phyloP scores from a whole-genome alignment of 2,113 vertebrate species.

The Baryphthengus martii region DNA sequence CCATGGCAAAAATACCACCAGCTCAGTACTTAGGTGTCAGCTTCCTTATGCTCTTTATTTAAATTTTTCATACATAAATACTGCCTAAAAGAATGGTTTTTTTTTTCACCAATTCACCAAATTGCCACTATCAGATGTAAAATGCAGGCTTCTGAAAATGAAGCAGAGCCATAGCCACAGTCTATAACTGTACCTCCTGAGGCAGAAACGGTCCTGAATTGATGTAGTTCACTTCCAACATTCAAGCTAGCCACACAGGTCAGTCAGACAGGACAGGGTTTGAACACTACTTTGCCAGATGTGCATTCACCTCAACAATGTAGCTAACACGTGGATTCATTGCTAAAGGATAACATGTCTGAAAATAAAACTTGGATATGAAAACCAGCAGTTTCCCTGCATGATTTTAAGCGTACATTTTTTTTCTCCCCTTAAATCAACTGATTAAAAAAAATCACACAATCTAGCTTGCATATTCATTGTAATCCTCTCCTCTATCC shows the following conservation, averaged over 20 bases:
- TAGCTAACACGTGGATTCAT: accelerated
- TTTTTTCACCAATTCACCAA: background rate
- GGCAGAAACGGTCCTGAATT: background rate
- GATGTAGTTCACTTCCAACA: background rate
- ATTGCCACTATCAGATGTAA: background rate
- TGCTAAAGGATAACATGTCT: background rate
- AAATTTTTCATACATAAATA: background rate
- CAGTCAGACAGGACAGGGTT: accelerated
- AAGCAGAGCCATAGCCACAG: background rate
- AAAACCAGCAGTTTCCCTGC: background rate
- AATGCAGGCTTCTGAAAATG: background rate
- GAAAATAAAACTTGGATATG: background rate
- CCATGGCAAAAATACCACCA: background rate
- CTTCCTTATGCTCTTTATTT: background rate
- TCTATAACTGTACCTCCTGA: background rate
- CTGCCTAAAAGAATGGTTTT: background rate
- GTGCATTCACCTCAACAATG: background rate
- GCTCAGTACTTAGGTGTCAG: background rate
- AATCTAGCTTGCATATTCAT: background rate
- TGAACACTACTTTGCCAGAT: background rate
- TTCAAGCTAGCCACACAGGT: background rate
- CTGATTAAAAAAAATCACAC: background rate
- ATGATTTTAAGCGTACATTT: background rate
- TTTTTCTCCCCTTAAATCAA: background rate
- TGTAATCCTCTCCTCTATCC: background rate